Conservation (phyloP, 92 coral and sea anemone species). For the Porites evermanni region DNA sequence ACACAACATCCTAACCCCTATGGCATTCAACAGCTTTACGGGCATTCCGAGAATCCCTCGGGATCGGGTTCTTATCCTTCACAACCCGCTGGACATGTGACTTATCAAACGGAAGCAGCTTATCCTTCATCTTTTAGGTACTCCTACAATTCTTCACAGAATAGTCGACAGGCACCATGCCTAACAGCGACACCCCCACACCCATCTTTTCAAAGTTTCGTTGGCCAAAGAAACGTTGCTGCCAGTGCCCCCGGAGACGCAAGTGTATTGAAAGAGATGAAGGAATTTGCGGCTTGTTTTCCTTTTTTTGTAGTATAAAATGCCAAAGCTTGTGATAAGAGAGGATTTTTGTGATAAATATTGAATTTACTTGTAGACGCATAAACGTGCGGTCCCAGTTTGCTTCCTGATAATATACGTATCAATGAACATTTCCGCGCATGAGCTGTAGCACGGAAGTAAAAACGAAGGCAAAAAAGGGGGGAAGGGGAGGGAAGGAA, state of each 20-base stretch:
- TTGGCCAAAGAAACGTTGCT: background rate
- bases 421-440: too few species aligned
- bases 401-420: too few species aligned
- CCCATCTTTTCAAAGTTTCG: conserved; percentile 43
- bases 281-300: too few species aligned
- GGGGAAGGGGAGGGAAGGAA: too few species aligned
- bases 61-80: background rate
- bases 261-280: too few species aligned
- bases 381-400: too few species aligned
- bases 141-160: conserved; percentile 27
- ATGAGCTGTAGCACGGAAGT: too few species aligned
- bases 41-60: conserved; percentile 13
- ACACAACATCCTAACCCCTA: background rate
- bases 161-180: conserved; percentile 12
- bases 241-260: background rate
- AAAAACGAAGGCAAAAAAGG: too few species aligned
- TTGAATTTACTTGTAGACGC: too few species aligned
- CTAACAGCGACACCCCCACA: conserved; percentile 45
- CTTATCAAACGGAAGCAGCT: conserved; percentile 20
- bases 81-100: conserved; percentile 7
- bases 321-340: too few species aligned
- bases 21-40: conserved; percentile 21
- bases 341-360: too few species aligned
- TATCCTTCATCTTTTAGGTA: conserved; percentile 20
- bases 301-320: too few species aligned